phyloP scores from a whole-genome alignment of 2,113 vertebrate genomes.

The Chloropsis cyanopogon region DNA sequence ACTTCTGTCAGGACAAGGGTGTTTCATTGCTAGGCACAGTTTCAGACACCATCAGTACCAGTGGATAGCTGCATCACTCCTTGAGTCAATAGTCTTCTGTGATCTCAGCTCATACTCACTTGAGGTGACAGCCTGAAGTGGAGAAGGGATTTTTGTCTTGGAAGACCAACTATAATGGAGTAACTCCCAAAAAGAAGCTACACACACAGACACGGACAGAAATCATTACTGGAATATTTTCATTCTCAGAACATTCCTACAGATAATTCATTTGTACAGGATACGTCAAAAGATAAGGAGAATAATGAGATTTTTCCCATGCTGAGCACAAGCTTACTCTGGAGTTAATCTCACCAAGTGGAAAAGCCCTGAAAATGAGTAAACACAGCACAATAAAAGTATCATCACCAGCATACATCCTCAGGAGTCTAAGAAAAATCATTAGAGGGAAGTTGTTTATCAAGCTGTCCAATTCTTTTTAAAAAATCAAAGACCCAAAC shows the following conservation, averaged over 20 bases:
- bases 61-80: neutral
- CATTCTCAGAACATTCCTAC: neutral
- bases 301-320: neutral
- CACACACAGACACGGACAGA: neutral
- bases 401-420: neutral
- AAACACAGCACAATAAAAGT: neutral
- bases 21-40: neutral
- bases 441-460: neutral
- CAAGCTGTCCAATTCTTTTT: neutral
- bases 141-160: neutral
- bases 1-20: neutral
- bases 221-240: neutral
- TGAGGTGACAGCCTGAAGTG: neutral
- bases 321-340: neutral
- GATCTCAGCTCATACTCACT: neutral
- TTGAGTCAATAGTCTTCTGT: neutral
- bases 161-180: neutral
- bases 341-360: fast-evolving
- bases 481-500: neutral
- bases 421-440: neutral
- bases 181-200: neutral
- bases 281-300: neutral
- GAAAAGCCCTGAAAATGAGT: neutral
- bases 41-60: neutral
- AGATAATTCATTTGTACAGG: neutral